These are phyloP conservation scores for Colossoma macropomum DNA, from an alignment of 2,113 vertebrate species.

Conservation along the genomic window DNA sequence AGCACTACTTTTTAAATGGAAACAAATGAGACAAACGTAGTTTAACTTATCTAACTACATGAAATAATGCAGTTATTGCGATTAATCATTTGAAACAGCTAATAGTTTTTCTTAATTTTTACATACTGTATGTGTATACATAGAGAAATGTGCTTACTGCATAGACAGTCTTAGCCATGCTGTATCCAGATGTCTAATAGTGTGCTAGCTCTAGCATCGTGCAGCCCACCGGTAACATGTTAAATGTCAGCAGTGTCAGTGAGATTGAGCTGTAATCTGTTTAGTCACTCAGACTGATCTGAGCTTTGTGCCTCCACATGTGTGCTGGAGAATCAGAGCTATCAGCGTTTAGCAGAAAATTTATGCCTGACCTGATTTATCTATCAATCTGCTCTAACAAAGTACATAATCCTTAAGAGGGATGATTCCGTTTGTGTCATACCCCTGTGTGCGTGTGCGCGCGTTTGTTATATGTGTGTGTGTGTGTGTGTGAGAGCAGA, in stretches of 20 bases:
- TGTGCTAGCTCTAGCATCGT: neutral
- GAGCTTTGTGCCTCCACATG: neutral
- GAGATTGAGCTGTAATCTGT: constrained; percentile 31
- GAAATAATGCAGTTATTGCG: too few relatives aligned
- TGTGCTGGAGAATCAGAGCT: constrained; percentile 8
- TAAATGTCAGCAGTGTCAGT: constrained; percentile 13
- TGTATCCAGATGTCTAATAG: constrained; percentile 10
- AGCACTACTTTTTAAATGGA: too few relatives aligned
- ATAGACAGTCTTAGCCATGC: neutral
- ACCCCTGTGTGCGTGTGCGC: neutral
- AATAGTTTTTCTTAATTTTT: too few relatives aligned
- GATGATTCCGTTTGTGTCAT: neutral
- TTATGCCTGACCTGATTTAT: neutral
- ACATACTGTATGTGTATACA: too few relatives aligned
- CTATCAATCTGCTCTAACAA: constrained; percentile 5
- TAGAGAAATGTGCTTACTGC: neutral
- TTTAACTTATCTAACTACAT: too few relatives aligned
- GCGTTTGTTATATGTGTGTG: neutral
- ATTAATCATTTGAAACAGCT: too few relatives aligned
- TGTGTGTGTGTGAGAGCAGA: neutral
- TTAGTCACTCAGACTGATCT: constrained; percentile 15
- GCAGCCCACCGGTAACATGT: neutral
- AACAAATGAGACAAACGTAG: too few relatives aligned
- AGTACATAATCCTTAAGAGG: constrained; percentile 7
- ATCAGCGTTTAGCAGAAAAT: constrained; percentile 8